These are phyloP conservation scores for Noctuana brunneofusca DNA, from an alignment of 2,888 invertebrate genomes.

Conservation along the genomic window DNA sequence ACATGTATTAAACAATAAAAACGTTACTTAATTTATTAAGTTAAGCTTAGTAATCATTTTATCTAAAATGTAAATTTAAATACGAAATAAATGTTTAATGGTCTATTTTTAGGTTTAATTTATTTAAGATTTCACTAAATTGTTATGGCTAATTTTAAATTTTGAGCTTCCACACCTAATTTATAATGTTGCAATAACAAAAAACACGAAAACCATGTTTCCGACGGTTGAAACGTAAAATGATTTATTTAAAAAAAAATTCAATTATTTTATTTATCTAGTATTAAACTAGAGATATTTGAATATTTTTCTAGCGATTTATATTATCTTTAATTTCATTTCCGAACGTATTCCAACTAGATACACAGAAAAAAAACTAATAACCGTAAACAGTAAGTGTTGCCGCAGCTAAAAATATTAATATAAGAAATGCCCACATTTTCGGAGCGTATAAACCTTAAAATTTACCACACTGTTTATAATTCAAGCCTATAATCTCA, in stretches of 20 bases:
- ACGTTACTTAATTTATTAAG: not conserved
- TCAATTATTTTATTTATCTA: slow-evolving; percentile 31
- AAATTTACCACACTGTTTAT: not conserved
- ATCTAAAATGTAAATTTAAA: slow-evolving; percentile 19
- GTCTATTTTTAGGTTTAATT: slow-evolving; percentile 13
- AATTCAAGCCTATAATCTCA: slow-evolving; percentile 16
- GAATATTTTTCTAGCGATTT: slow-evolving; percentile 32
- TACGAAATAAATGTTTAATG: slow-evolving; percentile 11
- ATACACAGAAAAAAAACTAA: slow-evolving; percentile 24
- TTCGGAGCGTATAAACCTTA: slow-evolving; percentile 14
- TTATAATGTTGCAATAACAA: slow-evolving; percentile 30
- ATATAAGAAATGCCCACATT: slow-evolving; percentile 9
- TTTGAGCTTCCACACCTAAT: slow-evolving; percentile 53
- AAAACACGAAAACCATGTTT: slow-evolving; percentile 24
- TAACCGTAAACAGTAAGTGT: not conserved
- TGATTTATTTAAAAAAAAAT: slow-evolving; percentile 14
- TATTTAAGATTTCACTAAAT: slow-evolving; percentile 17
- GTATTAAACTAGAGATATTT: slow-evolving; percentile 39
- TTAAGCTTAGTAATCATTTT: not conserved
- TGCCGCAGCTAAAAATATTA: slow-evolving; percentile 7
- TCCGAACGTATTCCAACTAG: slow-evolving; percentile 31
- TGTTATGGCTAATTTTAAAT: slow-evolving; percentile 40
- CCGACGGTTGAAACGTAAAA: slow-evolving; percentile 19
- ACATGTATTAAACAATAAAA: not conserved
- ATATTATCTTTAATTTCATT: slow-evolving; percentile 1